Evolutionary conservation across 1,140 invertebrate genomes (phyloP).

Genomic region (Acromyrmex heyeri): DNA sequence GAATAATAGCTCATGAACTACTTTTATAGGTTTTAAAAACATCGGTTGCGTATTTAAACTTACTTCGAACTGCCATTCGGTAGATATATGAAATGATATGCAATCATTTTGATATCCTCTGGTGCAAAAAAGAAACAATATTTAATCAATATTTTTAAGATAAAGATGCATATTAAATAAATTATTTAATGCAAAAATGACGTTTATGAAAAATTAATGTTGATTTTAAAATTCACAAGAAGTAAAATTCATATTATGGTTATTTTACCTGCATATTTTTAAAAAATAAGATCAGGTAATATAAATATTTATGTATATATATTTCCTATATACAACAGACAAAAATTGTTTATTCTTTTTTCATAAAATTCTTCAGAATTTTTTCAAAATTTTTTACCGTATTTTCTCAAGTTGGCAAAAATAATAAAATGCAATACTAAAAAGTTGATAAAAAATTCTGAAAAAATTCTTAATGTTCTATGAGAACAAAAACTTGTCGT

Average conservation of each 20-base stretch:
- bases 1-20: neutral
- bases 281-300: neutral
- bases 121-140: neutral
- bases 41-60: conserved; percentile 65
- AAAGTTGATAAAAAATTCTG: too few species aligned
- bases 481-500: too few species aligned
- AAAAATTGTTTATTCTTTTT: too few species aligned
- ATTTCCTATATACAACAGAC: too few species aligned
- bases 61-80: conserved; percentile 45
- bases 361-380: too few species aligned
- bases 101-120: neutral
- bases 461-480: too few species aligned
- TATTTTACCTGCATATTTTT: neutral
- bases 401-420: too few species aligned
- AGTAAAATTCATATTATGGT: neutral
- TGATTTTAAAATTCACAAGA: neutral
- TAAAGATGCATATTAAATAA: conserved; percentile 15
- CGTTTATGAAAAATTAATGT: neutral
- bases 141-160: neutral
- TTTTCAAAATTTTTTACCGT: too few species aligned
- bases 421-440: too few species aligned
- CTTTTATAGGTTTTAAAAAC: conserved; percentile 65
- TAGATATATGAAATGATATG: neutral
- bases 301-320: neutral
- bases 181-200: conserved; percentile 34